Evolutionary conservation across 2,888 invertebrate genomes (phyloP), one percentile per base, ranked within the genome.

Genomic region (Netelia fuscicornis): DNA sequence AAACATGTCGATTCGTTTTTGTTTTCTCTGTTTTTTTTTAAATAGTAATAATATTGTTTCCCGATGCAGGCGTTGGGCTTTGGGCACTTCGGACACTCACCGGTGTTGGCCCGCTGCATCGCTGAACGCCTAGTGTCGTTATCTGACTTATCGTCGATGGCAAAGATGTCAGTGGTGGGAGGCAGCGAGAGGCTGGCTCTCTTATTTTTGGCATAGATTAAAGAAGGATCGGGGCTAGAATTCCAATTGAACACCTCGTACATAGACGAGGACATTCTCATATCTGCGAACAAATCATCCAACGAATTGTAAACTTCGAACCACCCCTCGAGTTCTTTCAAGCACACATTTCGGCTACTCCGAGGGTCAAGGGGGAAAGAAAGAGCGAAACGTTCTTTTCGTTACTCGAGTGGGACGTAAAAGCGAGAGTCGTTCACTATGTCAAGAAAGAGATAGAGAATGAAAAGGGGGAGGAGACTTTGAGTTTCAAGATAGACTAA

Each of bases 161-260:
- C 91, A 92, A 93, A 93, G 93, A 93, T 92, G 93, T 93, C 93
- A 90, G 91, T 93, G 88, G 92, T 92, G 90, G 93, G 93, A 92
- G 93, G 93, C 90, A 93, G 91, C 90, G 92, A 92, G 92, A 94
- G 93, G 91, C 92, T 93, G 90, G 93, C 93, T 92, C 93, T 93
- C 91, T 93, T 93, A 92, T 90, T 91, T 92, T 92, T 93, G 89
- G 90, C 93, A 89, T 93, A 91, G 90, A 92, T 93, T 93, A 93
- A 90, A 89, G 92, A 92, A 91, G 93, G 91, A 90, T 94, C 93
- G 89, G 94, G 92, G 89, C 92, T 92, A 92, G 92, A 91, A 91
- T 94, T 95, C 96, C 96, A 96, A 95, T 96, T 95, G 94, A 96
- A 96, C 92, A 96, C 96, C 95, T 96, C 96, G 94, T 96, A 96